These are phyloP conservation scores for Pseudorectes ferrugineus DNA, from an alignment of 2,113 vertebrate species.

Conservation along the genomic window DNA sequence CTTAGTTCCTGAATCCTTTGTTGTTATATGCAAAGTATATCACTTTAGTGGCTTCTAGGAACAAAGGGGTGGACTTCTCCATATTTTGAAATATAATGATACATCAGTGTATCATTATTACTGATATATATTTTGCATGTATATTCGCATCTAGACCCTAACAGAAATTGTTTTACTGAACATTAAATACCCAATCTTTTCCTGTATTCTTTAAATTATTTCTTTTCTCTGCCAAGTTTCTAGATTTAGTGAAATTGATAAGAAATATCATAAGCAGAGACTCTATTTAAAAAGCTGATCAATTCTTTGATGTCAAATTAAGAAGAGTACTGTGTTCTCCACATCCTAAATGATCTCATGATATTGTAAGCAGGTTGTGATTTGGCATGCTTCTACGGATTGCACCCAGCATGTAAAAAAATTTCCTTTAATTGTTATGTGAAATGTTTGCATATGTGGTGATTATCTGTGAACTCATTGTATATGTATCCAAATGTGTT, in stretches of 20 bases:
- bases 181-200: not conserved
- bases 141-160: slow-evolving; percentile 26
- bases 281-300: slow-evolving; percentile 31
- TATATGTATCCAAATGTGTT: slow-evolving; percentile 84
- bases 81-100: slow-evolving; percentile 14
- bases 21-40: not conserved
- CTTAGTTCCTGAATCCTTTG: slow-evolving; percentile 18
- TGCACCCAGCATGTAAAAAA: slow-evolving; percentile 86
- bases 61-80: not conserved
- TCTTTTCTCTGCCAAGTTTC: slow-evolving; percentile 67
- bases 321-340: slow-evolving; percentile 50
- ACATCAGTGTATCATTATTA: not conserved
- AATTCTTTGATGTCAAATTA: slow-evolving; percentile 47
- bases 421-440: slow-evolving; percentile 80
- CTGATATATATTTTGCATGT: slow-evolving; percentile 58
- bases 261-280: slow-evolving; percentile 60
- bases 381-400: slow-evolving; percentile 85
- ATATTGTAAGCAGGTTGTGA: slow-evolving; percentile 74
- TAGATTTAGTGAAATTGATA: slow-evolving; percentile 25
- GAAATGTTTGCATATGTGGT: slow-evolving; percentile 85
- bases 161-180: slow-evolving; percentile 20
- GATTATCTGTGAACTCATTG: slow-evolving; percentile 82
- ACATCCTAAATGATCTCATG: slow-evolving; percentile 59
- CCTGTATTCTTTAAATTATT: slow-evolving; percentile 14
- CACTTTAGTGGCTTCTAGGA: slow-evolving; percentile 6